Percentiles rank a stretch among this genome's conserved stretches.
phyloP scores from a whole-genome alignment of 2,888 invertebrate species.

The Adelognathus sp. region DNA sequence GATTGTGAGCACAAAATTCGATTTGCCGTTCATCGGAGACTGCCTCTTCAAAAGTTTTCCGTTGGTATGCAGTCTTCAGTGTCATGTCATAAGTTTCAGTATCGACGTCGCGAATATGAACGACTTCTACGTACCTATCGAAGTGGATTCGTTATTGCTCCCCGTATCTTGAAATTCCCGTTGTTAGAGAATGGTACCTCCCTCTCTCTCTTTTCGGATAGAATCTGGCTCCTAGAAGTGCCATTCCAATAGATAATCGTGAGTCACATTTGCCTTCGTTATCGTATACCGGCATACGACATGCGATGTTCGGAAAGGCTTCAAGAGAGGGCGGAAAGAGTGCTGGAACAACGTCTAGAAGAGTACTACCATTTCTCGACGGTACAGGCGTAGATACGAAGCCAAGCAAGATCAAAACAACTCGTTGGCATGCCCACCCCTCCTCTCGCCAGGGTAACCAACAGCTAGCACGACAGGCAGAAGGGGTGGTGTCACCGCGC shows the following conservation, averaged over 20 bases:
- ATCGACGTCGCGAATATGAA: too few relatives aligned
- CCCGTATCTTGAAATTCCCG: too few relatives aligned
- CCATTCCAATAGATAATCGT: conserved; percentile 25
- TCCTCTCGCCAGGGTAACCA: neutral
- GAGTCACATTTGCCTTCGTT: neutral
- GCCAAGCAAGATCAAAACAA: conserved; percentile 17
- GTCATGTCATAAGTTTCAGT: too few relatives aligned
- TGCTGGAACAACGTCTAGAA: conserved; percentile 28
- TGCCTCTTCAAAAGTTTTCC: too few relatives aligned
- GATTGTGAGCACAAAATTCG: too few relatives aligned
- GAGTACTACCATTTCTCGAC: conserved; percentile 23
- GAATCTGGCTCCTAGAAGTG: conserved; percentile 19
- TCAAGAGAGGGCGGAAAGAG: conserved; percentile 16
- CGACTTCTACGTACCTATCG: too few relatives aligned
- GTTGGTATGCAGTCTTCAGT: too few relatives aligned
- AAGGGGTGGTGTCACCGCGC: conserved; percentile 54
- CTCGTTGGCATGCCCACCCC: conserved; percentile 37
- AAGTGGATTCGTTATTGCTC: too few relatives aligned
- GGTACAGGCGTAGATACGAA: conserved; percentile 9
- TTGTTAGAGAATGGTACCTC: too few relatives aligned
- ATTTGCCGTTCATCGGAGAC: too few relatives aligned
- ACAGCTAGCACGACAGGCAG: conserved; percentile 52
- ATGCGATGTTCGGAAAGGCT: neutral
- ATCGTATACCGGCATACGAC: neutral
- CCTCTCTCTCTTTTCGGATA: neutral